Evolutionary conservation across 2,113 vertebrate species (phyloP).

Genomic region (Glaucomys volans): DNA sequence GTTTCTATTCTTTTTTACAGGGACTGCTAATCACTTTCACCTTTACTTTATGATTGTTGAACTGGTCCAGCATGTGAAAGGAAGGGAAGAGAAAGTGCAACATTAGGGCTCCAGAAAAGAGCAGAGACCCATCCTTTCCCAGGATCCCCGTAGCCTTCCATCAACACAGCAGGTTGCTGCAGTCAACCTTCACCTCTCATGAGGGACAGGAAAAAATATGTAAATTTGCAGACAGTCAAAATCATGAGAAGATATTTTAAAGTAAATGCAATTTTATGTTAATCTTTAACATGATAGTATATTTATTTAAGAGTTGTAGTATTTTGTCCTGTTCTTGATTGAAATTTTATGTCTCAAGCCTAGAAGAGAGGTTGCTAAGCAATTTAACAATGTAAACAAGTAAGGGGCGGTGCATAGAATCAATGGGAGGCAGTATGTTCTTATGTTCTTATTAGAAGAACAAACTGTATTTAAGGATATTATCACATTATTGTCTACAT

Average conservation of each 20-base stretch:
- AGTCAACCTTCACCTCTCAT: neutral
- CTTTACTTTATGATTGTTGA: neutral
- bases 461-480: conserved; percentile 69
- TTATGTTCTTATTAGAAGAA: conserved; percentile 58
- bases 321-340: conserved; percentile 21
- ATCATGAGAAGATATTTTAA: neutral
- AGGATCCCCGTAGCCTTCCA: too few species aligned
- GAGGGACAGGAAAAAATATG: neutral
- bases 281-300: neutral
- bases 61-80: neutral
- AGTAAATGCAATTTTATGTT: conserved; percentile 33
- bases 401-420: neutral
- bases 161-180: neutral
- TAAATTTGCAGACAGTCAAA: conserved; percentile 39
- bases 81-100: neutral
- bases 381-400: conserved; percentile 63
- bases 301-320: conserved; percentile 35
- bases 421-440: neutral
- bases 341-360: conserved; percentile 49
- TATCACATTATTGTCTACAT: conserved; percentile 73
- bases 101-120: neutral
- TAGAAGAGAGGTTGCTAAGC: conserved; percentile 62
- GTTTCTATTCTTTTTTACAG: conserved; percentile 1
- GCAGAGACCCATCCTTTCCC: neutral
- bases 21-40: neutral